Conservation (phyloP, 2,888 invertebrate genomes). For the Agrotis ipsilon region DNA sequence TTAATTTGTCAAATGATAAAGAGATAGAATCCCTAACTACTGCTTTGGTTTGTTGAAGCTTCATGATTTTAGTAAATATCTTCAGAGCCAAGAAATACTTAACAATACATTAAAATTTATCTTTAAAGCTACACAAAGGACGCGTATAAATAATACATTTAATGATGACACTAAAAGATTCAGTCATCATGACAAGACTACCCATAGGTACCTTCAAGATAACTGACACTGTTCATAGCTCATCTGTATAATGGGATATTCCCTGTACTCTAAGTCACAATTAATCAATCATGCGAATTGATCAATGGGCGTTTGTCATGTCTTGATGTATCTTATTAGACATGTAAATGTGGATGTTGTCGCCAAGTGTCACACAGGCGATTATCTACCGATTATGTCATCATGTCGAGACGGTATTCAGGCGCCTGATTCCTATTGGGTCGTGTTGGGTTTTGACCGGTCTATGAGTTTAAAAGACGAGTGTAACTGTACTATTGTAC, state of each 20-base stretch:
- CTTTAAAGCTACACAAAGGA: no score
- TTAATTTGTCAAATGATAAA: no score
- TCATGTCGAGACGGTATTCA: neutral
- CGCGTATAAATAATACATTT: neutral
- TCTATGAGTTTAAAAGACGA: neutral
- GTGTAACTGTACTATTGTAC: no score
- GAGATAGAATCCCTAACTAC: no score
- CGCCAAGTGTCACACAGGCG: neutral
- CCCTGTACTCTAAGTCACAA: conserved; percentile 3
- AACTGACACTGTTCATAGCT: neutral
- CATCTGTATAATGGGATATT: conserved; percentile 10
- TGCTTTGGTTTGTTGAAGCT: no score
- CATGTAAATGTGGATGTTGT: conserved; percentile 31
- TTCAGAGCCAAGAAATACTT: no score
- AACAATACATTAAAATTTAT: no score
- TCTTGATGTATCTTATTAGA: neutral
- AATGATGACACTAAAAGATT: neutral
- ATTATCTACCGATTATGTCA: conserved; percentile 5
- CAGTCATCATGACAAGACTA: neutral
- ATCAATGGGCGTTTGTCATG: conserved; percentile 1
- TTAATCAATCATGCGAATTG: conserved; percentile 16
- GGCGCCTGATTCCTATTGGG: neutral
- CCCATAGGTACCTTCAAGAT: neutral
- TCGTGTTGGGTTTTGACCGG: neutral
- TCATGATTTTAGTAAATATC: no score